phyloP scores from a whole-genome alignment of 1,140 invertebrate genomes.

The Diabrotica virgifera region DNA sequence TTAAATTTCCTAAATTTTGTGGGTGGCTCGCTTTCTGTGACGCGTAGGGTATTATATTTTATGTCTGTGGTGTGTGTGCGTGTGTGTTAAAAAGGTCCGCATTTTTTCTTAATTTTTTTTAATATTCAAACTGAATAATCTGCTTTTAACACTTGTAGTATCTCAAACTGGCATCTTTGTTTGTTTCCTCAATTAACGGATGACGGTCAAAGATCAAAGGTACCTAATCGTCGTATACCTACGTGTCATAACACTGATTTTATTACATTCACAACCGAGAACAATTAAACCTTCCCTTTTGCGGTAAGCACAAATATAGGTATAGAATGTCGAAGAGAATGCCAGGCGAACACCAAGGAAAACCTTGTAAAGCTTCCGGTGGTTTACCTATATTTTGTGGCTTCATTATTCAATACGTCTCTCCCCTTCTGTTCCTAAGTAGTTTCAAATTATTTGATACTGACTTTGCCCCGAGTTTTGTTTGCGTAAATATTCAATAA shows the following conservation, averaged over 20 bases:
- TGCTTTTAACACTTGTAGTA: no score
- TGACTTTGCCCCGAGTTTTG: neutral
- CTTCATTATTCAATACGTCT: slow-evolving; percentile 1
- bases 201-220: no score
- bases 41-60: no score
- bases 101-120: no score
- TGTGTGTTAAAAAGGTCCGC: no score
- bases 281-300: slow-evolving; percentile 1
- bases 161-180: no score
- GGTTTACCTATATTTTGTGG: slow-evolving; percentile 2
- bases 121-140: no score
- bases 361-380: slow-evolving; percentile 1
- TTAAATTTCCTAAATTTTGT: no score
- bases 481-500: slow-evolving; percentile 3
- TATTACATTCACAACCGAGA: neutral
- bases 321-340: neutral
- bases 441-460: slow-evolving; percentile 3
- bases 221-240: neutral
- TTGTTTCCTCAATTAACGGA: no score
- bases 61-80: no score
- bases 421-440: neutral
- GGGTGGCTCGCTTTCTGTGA: no score
- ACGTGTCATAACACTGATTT: neutral
- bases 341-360: slow-evolving; percentile 1
- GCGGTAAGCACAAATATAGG: neutral